Base-by-base conservation (phyloP, 1,140 invertebrate species). In the Nebria ingens region DNA sequence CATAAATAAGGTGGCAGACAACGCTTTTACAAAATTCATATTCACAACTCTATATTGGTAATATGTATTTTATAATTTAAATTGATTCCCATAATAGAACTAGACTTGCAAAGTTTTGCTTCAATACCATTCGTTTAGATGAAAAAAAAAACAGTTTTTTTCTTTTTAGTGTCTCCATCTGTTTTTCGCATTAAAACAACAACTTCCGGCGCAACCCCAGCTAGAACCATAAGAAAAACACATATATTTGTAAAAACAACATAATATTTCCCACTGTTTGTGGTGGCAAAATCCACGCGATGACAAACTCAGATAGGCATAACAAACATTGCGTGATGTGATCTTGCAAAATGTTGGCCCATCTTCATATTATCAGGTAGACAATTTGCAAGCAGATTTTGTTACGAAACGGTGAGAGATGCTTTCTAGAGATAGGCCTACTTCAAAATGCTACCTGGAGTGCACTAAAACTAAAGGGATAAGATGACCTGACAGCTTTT, bases 241-340 rank as follows among this genome's bases (percentile, higher is more conserved):
- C 25, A 34, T 34, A 9, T 34, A 6, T 34, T 34, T n/a, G 6
- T 9, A 34, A 34, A 34, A 45, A 45, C 40, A 45, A 45, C 40
- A 45, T 45, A 45, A 45, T 45, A 12, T 45, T 17, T 9, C n/a
- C 17, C 40, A 45, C 40, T 4, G 40, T 45, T 45, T 45, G 40
- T 45, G 40, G 40, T 45, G 40, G 40, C 40, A 45, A 45, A 45
- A 45, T 45, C 40, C 15, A 11, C 40, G 40, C 40, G 40, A 45
- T 45, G 40, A 12, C 40, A 45, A 45, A 45, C 40, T 12, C 17
- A 4, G 40, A 45, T n/a, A n/a, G n/a, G n/a, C n/a, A n/a, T 45
- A 45, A 45, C 40, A 45, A 45, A 17, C 40, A 45, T 45, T 45
- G 17, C 40, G 40, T 12, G 9, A 3, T 45, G 40, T n/a, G n/a